A percentile compares a stretch with the other conserved stretches of the same genome.
Evolutionary conservation across 2,797 vertebrate species (phyloP).

Genomic region (Erithacus rubecula): DNA sequence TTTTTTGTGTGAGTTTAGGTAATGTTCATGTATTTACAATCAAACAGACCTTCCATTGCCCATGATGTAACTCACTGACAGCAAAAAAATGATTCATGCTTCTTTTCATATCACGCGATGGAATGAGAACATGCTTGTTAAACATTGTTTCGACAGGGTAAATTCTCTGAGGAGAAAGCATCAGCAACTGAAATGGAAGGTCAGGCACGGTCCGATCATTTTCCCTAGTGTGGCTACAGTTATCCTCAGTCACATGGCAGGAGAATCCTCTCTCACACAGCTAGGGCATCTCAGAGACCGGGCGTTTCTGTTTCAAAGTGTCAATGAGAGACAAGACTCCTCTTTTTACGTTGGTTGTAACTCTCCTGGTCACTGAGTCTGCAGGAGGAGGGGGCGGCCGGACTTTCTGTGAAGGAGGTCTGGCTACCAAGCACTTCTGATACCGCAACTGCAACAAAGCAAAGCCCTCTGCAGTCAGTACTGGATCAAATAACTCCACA

Average conservation of each 20-base stretch:
- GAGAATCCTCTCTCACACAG: conserved; percentile 36
- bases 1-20: conserved; percentile 46
- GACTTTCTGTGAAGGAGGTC: conserved; percentile 88
- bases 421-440: conserved; percentile 98
- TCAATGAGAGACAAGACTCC: conserved; percentile 97
- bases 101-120: conserved; percentile 78
- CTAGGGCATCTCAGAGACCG: conserved; percentile 88
- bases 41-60: conserved; percentile 75
- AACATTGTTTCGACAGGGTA: conserved; percentile 67
- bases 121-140: conserved; percentile 82
- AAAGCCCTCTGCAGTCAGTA: neutral
- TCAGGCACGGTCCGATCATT: neutral
- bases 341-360: conserved; percentile 96
- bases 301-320: conserved; percentile 99
- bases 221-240: conserved; percentile 47
- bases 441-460: conserved; percentile 87
- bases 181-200: conserved; percentile 73
- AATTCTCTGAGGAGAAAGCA: conserved; percentile 77
- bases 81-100: conserved; percentile 80
- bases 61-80: conserved; percentile 73
- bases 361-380: conserved; percentile 91
- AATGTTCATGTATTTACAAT: conserved; percentile 77
- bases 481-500: neutral
- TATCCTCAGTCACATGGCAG: neutral
- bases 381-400: conserved; percentile 87